Percentiles rank a stretch among this genome's conserved stretches.
phyloP scores from a whole-genome alignment of 1,140 invertebrate species.

The Acromyrmex echinatior region DNA sequence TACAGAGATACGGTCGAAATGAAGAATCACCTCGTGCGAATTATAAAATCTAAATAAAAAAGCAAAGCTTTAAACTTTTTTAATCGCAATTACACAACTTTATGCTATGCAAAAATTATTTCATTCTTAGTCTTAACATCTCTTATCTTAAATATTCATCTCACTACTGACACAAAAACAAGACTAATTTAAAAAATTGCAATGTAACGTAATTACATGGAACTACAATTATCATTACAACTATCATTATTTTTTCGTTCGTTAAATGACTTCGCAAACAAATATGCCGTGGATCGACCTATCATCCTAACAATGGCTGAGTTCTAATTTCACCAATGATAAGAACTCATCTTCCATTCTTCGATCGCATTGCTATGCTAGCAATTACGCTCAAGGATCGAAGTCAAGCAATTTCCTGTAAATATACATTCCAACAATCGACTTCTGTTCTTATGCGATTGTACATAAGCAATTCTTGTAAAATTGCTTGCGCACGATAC shows the following conservation, averaged over 20 bases:
- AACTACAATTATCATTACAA: neutral
- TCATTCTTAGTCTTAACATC: neutral
- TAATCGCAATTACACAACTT: neutral
- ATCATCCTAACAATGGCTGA: conserved; percentile 16
- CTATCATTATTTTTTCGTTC: neutral
- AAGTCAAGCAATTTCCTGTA: conserved; percentile 22
- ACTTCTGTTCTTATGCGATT: neutral
- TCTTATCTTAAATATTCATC: conserved; percentile 10
- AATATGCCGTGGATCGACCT: conserved; percentile 34
- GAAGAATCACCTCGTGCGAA: conserved; percentile 23
- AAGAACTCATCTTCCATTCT: conserved; percentile 42
- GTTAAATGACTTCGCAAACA: neutral
- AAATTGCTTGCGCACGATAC: conserved; percentile 18
- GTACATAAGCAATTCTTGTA: conserved; percentile 2
- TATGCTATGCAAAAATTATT: neutral
- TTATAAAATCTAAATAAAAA: conserved; percentile 15
- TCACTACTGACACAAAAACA: neutral
- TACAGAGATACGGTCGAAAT: conserved; percentile 47
- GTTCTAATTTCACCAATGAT: conserved; percentile 49
- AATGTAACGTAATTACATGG: neutral
- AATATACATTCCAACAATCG: conserved; percentile 5
- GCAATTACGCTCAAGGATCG: conserved; percentile 38
- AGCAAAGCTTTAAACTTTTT: neutral
- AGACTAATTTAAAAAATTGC: conserved; percentile 6
- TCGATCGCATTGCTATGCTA: conserved; percentile 33